Evolutionary conservation across 2,888 invertebrate genomes (phyloP).

Genomic region (Ichneumoninae sp.): DNA sequence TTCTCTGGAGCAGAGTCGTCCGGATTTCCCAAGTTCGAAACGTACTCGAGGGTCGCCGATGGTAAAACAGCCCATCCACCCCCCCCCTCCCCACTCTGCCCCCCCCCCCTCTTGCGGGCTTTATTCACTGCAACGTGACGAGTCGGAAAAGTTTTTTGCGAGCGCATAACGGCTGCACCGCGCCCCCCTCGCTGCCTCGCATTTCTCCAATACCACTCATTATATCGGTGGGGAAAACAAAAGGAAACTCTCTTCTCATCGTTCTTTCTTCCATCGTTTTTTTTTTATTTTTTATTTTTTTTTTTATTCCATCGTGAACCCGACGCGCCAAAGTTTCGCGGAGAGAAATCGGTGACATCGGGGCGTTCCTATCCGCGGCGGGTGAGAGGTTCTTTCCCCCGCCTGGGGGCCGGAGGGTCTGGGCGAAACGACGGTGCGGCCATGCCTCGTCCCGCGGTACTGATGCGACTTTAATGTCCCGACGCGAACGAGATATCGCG

Average conservation of each 20-base stretch:
- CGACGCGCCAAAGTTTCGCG: conserved; percentile 32
- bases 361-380: conserved; percentile 22
- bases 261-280: neutral
- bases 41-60: neutral
- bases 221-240: conserved; percentile 20
- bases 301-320: conserved; percentile 21
- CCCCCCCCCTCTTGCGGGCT: neutral
- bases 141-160: conserved; percentile 18
- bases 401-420: conserved; percentile 22
- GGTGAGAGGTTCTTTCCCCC: neutral
- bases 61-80: too few relatives aligned
- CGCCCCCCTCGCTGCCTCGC: neutral
- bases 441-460: conserved; percentile 34
- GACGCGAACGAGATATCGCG: conserved; percentile 55
- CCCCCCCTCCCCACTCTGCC: too few relatives aligned
- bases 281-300: conserved; percentile 23
- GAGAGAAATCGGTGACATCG: conserved; percentile 33
- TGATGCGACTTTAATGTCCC: conserved; percentile 67
- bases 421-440: conserved; percentile 44
- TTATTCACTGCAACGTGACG: conserved; percentile 16
- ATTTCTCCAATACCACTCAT: conserved; percentile 25
- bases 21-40: conserved; percentile 23
- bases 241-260: conserved; percentile 26
- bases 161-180: conserved; percentile 1
- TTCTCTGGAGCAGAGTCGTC: neutral